Evolutionary conservation across 1,140 invertebrate genomes (phyloP), one percentile per base, ranked within the genome.

Genomic region (Drosophila fuyamai): DNA sequence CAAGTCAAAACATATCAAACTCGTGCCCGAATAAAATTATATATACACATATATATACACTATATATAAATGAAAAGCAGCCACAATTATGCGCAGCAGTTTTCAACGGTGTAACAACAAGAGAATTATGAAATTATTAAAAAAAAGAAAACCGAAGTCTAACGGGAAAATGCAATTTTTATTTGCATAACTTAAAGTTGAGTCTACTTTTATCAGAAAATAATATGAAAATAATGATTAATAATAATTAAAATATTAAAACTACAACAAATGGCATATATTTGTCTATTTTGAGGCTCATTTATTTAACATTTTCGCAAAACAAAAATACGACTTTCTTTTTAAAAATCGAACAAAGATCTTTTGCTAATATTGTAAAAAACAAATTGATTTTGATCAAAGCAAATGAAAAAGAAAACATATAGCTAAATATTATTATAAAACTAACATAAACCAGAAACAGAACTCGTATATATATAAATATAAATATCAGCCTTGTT

Each of bases 1-100:
- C 72, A 90, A 90, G 83, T 86, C 74, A 90, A 92, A 92, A 91
- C 91, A 92, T 92, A 92, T 92, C 91, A 92, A 92, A 90, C 74
- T 92, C 85, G 91, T 92, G 91, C 91, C 91, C 91, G 90, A 70
- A 59, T 79, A 38, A 48, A 80, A 78, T 63, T 85, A 86, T 81
- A 81, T 74, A 81, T 68, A 72, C 47, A 79, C 48, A 66, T 46
- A 54, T 68, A 76, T 75, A 76, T 55, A 74, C 14, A 66, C 46
- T 51, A 53, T 58, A 66, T 55, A 44, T 51, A 59, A 32, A 53
- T 41, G 59, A 71, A 58, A 54, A 57, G 76, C 66, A 79, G 71
- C 67, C 67, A 55, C 50, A 76, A 79, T 84, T 77, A 77, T 79
- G 76, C 56, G 81, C 76, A 77, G 68, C 63, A 81, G 68, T 79